These are phyloP conservation scores for Sinonovacula constricta DNA, from an alignment of 1,140 invertebrate species.

Conservation along the genomic window DNA sequence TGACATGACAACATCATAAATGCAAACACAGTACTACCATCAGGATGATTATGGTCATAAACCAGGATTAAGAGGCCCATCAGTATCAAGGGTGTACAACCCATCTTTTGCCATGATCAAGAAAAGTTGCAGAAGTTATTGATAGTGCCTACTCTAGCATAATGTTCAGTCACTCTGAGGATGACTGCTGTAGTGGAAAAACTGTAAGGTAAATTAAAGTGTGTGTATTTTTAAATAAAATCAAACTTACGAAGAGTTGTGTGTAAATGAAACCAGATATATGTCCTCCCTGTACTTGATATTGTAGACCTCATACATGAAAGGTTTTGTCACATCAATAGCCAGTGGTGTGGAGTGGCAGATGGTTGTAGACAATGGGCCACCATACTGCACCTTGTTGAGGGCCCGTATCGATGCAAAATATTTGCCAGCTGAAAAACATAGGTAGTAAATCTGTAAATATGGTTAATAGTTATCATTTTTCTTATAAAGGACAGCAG, in stretches of 20 bases:
- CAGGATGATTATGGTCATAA: no score
- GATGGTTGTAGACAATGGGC: conserved; percentile 28
- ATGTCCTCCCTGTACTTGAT: conserved; percentile 38
- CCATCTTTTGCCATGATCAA: neutral
- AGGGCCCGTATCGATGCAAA: conserved; percentile 37
- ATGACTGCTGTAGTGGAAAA: no score
- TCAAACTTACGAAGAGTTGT: conserved; percentile 44
- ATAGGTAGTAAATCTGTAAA: no score
- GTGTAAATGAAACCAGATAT: neutral
- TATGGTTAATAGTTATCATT: no score
- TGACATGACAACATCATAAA: no score
- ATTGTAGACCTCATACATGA: conserved; percentile 34
- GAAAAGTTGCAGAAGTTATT: neutral
- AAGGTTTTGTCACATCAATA: conserved; percentile 38
- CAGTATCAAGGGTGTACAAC: no score
- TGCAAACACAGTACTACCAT: no score
- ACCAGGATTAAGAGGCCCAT: no score
- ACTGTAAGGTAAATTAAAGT: no score
- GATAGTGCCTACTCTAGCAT: neutral
- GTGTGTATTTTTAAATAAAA: no score
- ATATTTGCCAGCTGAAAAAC: conserved; percentile 48
- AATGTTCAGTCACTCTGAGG: neutral
- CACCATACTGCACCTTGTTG: conserved; percentile 44
- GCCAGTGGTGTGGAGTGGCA: conserved; percentile 37
- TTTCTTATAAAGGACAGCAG: no score